phyloP scores from a whole-genome alignment of 2,113 vertebrate species.

The Chamaetylas fuelleborni region DNA sequence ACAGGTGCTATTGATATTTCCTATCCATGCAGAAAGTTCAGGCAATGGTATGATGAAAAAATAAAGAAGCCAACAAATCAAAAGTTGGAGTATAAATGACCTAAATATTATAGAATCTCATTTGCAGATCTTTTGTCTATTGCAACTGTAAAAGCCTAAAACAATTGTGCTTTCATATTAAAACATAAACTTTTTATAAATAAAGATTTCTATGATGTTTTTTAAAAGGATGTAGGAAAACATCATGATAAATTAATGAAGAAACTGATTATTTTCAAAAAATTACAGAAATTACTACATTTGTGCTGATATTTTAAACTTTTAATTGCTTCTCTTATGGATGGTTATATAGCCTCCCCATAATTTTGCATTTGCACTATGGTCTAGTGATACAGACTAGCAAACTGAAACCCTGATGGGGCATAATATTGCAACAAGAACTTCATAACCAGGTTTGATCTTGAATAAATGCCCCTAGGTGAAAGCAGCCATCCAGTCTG shows the following conservation, averaged over 20 bases:
- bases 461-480: neutral
- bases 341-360: neutral
- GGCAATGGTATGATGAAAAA: neutral
- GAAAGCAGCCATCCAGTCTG: neutral
- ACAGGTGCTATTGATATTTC: neutral
- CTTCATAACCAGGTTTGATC: neutral
- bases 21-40: neutral
- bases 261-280: neutral
- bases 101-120: neutral
- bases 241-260: neutral
- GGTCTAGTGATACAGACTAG: neutral
- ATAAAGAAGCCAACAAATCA: neutral
- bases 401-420: neutral
- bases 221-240: neutral
- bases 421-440: neutral
- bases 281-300: neutral
- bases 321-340: neutral
- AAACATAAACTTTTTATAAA: neutral
- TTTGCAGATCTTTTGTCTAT: neutral
- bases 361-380: neutral
- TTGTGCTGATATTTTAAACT: neutral
- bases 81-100: neutral
- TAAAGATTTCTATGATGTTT: neutral
- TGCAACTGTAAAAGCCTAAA: neutral
- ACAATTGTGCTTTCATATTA: neutral